Evolutionary conservation across 1,140 invertebrate species (phyloP), one percentile per base, ranked within the genome.

Genomic region (Drosophila nigromelanica): DNA sequence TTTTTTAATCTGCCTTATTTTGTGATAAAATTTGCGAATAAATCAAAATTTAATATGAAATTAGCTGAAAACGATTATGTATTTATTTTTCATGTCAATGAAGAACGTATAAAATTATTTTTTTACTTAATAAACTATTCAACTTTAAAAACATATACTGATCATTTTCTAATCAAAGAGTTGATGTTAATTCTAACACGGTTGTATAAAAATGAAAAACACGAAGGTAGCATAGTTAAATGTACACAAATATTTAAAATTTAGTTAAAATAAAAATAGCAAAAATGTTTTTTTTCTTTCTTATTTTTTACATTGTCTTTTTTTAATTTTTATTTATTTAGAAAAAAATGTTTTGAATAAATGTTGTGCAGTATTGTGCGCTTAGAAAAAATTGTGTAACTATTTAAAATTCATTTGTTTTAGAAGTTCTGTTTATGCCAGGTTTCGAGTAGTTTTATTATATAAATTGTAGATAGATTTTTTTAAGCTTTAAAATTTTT

Each of bases 401-500:
- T 33, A 8, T 33, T 33, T 33, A 33, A 33, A 33, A 24, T 24
- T 24, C 3, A 24, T 24, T 24, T 24, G 21, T 24, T 24, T 24
- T 0, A 24, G 21, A 24, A 24, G 2, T 10, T 51, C 5, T 35
- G 11, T 12, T 52, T 15, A 52, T 33, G 15, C 5, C 3, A 5
- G 11, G 10, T 24, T 24, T 11, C 33, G 30, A 14, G 15, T 37
- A 54, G 5, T 39, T 55, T 21, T 55, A 39, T 39, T 21, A 21
- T 6, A 33, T 33, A 39, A 39, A 4, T 37, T 37, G 14, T 52
- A 18, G 11, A 30, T 39, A 55, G 24, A 24, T 18, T 48, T 48
- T 12, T 48, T 47, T 48, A 61, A 52, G 56, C 47, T 10, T 61
- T 69, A 71, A 56, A 63, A 43, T 78, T 77, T 79, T n/a, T n/a